Evolutionary conservation across 2,888 invertebrate genomes (phyloP).

Genomic region (Galeopsomyia nigrocyanea): DNA sequence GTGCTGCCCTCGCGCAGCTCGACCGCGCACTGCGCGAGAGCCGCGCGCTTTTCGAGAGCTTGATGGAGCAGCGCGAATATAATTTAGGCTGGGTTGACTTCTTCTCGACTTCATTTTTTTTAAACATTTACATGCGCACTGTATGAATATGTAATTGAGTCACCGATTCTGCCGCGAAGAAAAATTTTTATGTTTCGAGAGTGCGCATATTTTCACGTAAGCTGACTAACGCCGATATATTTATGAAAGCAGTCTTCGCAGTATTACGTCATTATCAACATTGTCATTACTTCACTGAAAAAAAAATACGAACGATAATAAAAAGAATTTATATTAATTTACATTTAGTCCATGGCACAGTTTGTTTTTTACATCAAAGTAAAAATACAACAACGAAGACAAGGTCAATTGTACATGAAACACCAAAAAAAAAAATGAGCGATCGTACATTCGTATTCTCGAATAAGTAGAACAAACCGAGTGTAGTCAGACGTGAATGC

Average conservation of each 20-base stretch:
- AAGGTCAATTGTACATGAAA: too few species aligned
- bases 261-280: background rate
- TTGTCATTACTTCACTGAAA: too few species aligned
- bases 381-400: too few species aligned
- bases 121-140: slow-evolving; percentile 18
- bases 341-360: too few species aligned
- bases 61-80: slow-evolving; percentile 20
- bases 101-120: background rate
- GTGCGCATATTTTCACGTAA: background rate
- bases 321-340: too few species aligned
- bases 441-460: too few species aligned
- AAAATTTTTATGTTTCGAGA: slow-evolving; percentile 14
- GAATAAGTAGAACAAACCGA: too few species aligned
- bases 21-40: slow-evolving; percentile 5
- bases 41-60: background rate
- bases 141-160: slow-evolving; percentile 20
- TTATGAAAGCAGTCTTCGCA: background rate
- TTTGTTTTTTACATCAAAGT: too few species aligned
- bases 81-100: slow-evolving; percentile 22
- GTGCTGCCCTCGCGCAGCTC: slow-evolving; percentile 39
- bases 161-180: slow-evolving; percentile 7
- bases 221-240: background rate
- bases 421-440: too few species aligned
- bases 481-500: too few species aligned
- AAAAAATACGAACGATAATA: too few species aligned